Evolutionary conservation across 2,888 invertebrate genomes (phyloP), one percentile per base, ranked within the genome.

Genomic region (Isoperla grammatica): DNA sequence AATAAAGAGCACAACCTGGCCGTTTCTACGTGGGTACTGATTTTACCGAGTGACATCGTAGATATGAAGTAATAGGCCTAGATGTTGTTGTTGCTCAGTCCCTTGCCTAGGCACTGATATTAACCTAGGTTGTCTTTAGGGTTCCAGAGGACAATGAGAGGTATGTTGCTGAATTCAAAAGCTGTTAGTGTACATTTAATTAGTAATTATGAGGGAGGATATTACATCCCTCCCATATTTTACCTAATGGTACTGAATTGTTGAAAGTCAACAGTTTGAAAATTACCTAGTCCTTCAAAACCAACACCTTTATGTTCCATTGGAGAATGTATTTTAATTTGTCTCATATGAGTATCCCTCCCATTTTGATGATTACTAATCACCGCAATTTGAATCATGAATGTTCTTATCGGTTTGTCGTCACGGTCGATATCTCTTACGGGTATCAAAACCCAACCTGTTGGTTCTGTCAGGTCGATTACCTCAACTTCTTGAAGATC

Each of bases 321-420:
- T 0, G 96, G 95, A 53, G 96, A 95, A 72, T 96, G 93, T 57
- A 98, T 88, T 76, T 95, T 93, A 61, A 98, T 95, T 75, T 95
- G 95, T 57, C 98, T 81, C 84, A 99, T 91, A 71, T 99, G 99
- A 1, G 98, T 98, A 72, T 99, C 99, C 63, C 99, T 78, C 2
- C 99, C 99, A 77, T 98, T 99, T 74, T 99, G 99, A 75, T 99
- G 99, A 76, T 99, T 99, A 67, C 95, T 94, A 48, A 97, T 84
- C 1, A 97, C 93, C 15, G 95, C 95, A 67, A 97, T 90, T 76
- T 97, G 96, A 57, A 97, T 86, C 90, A 95, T 95, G 71, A 95
- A 98, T 13, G 97, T 95, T 68, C 96, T 82, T 50, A 97, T 89
- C 1, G 94, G 91, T 67, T 88, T 84, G 40, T 92, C 90, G 66